Evolutionary conservation across 2,888 invertebrate genomes (phyloP), one percentile per base, ranked within the genome.

Genomic region (Xiphydria camelus): DNA sequence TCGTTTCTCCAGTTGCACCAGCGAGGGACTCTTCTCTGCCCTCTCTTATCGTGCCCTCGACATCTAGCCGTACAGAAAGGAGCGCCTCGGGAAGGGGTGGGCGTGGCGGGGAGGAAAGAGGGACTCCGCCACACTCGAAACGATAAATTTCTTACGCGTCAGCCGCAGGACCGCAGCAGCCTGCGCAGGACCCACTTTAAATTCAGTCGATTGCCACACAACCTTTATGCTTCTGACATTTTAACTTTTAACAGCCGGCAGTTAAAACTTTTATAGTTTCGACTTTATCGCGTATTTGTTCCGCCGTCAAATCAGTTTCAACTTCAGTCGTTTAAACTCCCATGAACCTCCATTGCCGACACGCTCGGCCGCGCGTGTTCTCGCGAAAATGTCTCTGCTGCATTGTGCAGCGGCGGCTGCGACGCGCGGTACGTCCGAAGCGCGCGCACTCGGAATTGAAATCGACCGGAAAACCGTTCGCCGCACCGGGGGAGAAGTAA

Each of bases 221-320:
- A 17, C 45, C 42, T 45, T 46, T 41, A 43, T 41, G 42, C 35
- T 32, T 25, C 43, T 33, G 45, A 47, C 49, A 36, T 47, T 51
- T 49, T 41, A 60, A 59, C 57, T 61, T 60, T 56, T 49, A 57
- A 60, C 57, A 53, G 47, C 51, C 43, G 36, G 49, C 53, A 51
- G 57, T 58, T 60, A 53, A 61, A 60, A 61, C 58, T 60, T 61
- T 59, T 57, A 53, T 54, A 55, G 55, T 47, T 50, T 47, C 52
- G 50, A 50, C 51, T 57, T 60, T 56, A 56, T 52, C 46, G 48
- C 45, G 45, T 48, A 55, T 61, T 58, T 58, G 56, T 52, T 53
- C 53, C 50, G 51, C 47, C 55, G 49, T 61, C 53, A 47, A 55
- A 58, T 59, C 53, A 51, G 55, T 53, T 58, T 52, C 37, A 58